These are phyloP conservation scores for Muricea muricata DNA, from an alignment of 92 coral and sea anemone species.

Conservation along the genomic window DNA sequence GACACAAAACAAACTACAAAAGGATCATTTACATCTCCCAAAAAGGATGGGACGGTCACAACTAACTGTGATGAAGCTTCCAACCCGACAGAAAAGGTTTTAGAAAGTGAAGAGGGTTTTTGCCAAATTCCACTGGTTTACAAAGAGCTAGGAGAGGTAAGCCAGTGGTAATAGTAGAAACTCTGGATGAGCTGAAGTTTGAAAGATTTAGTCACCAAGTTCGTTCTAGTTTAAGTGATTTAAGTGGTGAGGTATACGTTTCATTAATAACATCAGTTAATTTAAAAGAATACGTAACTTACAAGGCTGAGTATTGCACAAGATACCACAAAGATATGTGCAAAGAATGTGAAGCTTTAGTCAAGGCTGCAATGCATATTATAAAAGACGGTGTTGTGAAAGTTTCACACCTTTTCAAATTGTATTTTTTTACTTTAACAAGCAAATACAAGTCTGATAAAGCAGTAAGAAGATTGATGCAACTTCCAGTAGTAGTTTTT, in stretches of 20 bases:
- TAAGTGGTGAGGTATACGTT: constrained; percentile 20
- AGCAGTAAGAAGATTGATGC: constrained; percentile 69
- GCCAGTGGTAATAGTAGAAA: not conserved
- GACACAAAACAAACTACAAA: not conserved
- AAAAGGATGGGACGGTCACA: not conserved
- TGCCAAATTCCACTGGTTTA: constrained; percentile 59
- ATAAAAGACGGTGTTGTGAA: constrained; percentile 51
- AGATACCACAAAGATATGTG: constrained; percentile 62
- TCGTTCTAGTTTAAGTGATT: not conserved
- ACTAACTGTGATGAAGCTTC: constrained; percentile 19
- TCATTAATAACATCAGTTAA: constrained; percentile 53
- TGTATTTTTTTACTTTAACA: constrained; percentile 31
- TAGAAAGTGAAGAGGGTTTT: constrained; percentile 42
- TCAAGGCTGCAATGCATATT: constrained; percentile 47
- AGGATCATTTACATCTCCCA: constrained; percentile 1
- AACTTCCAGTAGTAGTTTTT: constrained; percentile 59
- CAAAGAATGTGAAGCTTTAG: constrained; percentile 51
- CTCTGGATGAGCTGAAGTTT: not conserved
- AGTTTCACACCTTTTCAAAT: constrained; percentile 51
- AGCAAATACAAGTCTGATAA: constrained; percentile 66
- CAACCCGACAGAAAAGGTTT: not conserved
- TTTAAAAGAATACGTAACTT: constrained; percentile 42
- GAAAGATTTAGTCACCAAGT: not conserved
- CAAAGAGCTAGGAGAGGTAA: constrained; percentile 7
- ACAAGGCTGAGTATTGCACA: constrained; percentile 53